Percentiles rank a stretch among this genome's conserved stretches.
Evolutionary conservation across 2,888 invertebrate species (phyloP).

Genomic region (Lamellibrachia satsuma): DNA sequence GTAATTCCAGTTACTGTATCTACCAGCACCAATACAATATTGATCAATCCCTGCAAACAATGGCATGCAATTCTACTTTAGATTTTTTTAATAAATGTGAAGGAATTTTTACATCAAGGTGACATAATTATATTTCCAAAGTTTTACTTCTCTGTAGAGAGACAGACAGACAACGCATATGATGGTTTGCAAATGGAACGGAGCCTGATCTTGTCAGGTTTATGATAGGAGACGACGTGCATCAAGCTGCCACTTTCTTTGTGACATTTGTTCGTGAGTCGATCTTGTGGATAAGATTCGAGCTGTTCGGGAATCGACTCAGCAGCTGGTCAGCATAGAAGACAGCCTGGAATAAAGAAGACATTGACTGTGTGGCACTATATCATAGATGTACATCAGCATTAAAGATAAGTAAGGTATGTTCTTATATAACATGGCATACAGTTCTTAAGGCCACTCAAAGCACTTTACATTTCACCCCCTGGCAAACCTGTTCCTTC

Average conservation of each 20-base stretch:
- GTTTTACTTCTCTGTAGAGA: neutral
- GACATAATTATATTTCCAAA: neutral
- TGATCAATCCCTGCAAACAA: neutral
- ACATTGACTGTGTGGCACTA: neutral
- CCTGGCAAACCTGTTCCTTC: too few relatives aligned
- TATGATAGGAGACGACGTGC: neutral
- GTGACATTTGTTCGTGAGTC: neutral
- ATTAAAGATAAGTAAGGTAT: too few relatives aligned
- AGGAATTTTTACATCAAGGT: neutral
- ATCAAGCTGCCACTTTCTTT: neutral
- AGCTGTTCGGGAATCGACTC: conserved; percentile 38
- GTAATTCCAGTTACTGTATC: neutral
- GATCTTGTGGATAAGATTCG: conserved; percentile 28
- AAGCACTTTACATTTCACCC: too few relatives aligned
- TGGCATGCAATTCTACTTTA: neutral
- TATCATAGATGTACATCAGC: too few relatives aligned
- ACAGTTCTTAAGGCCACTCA: too few relatives aligned
- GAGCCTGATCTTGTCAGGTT: neutral
- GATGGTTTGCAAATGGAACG: neutral
- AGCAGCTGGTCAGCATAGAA: conserved; percentile 64
- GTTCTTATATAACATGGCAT: too few relatives aligned
- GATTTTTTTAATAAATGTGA: neutral
- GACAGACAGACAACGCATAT: neutral
- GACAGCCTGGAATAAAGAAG: conserved; percentile 52
- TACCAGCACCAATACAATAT: neutral